Percentiles rank a stretch among this genome's conserved stretches.
Evolutionary conservation across 2,888 invertebrate species (phyloP).

Genomic region (Erebia epiphron): DNA sequence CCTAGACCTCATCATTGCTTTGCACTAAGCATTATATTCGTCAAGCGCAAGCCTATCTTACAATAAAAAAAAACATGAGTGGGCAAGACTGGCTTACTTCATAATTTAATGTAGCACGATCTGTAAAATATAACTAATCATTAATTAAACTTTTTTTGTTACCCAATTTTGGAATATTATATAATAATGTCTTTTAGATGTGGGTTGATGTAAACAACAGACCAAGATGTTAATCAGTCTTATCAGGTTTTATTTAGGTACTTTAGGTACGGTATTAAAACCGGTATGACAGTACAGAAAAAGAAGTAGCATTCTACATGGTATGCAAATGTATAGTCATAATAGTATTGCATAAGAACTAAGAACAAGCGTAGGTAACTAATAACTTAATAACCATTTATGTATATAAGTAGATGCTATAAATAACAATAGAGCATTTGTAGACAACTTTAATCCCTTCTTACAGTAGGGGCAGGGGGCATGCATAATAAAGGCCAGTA

Average conservation of each 20-base stretch:
- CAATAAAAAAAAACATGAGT: too few species aligned
- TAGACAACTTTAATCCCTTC: slow-evolving; percentile 7
- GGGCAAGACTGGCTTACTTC: too few species aligned
- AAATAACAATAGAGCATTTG: neutral
- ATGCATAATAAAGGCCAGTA: neutral
- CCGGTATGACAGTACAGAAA: slow-evolving; percentile 3
- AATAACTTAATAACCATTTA: neutral
- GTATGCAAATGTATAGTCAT: slow-evolving; percentile 16
- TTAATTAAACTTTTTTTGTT: too few species aligned
- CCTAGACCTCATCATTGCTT: too few species aligned
- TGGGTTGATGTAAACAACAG: neutral
- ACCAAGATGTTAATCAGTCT: neutral
- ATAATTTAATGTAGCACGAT: too few species aligned
- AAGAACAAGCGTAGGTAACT: slow-evolving; percentile 9
- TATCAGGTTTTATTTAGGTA: slow-evolving; percentile 3
- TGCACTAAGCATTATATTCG: too few species aligned
- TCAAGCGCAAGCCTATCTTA: too few species aligned
- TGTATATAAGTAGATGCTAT: slow-evolving; percentile 1
- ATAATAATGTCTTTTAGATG: neutral
- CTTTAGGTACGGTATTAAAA: slow-evolving; percentile 4
- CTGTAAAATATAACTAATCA: too few species aligned
- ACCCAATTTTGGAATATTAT: neutral
- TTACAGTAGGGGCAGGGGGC: neutral
- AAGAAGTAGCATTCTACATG: slow-evolving; percentile 1
- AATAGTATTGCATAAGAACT: slow-evolving; percentile 9